Evolutionary conservation across 1,140 invertebrate genomes (phyloP).

Genomic region (Philopotamus ludificatus): DNA sequence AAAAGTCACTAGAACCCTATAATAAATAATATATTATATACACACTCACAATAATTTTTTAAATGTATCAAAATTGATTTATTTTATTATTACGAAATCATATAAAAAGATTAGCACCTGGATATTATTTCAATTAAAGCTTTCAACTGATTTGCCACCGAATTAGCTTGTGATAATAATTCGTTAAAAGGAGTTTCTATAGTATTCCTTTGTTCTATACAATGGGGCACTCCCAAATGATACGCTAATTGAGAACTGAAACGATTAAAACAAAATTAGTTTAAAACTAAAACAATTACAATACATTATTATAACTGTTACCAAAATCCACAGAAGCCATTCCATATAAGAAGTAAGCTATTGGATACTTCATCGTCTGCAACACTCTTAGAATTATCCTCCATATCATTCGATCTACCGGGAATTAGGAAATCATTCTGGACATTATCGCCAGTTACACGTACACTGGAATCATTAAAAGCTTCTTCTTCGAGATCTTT

Average conservation of each 20-base stretch:
- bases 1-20: conserved; percentile 26
- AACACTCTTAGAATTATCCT: too few relatives aligned
- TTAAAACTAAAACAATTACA: conserved; percentile 1
- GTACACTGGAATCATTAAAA: too few relatives aligned
- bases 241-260: conserved; percentile 28
- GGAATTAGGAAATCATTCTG: too few relatives aligned
- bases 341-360: not conserved
- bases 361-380: not conserved
- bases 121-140: conserved; percentile 25
- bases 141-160: conserved; percentile 29
- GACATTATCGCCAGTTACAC: too few relatives aligned
- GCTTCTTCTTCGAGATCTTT: too few relatives aligned
- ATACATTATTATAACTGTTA: not conserved
- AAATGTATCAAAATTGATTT: conserved; percentile 7
- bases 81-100: not conserved
- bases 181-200: not conserved
- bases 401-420: too few relatives aligned
- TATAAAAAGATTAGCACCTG: conserved; percentile 17
- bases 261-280: conserved; percentile 13
- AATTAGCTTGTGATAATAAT: conserved; percentile 26
- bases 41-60: not conserved
- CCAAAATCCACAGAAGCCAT: not conserved
- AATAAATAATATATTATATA: conserved; percentile 12
- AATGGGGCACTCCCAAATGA: conserved; percentile 21
- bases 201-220: conserved; percentile 5